A percentile compares a stretch with the other conserved stretches of the same genome.
These are phyloP conservation scores for Platerodrilus igneus DNA, from an alignment of 2,888 invertebrate genomes.

Conservation along the genomic window DNA sequence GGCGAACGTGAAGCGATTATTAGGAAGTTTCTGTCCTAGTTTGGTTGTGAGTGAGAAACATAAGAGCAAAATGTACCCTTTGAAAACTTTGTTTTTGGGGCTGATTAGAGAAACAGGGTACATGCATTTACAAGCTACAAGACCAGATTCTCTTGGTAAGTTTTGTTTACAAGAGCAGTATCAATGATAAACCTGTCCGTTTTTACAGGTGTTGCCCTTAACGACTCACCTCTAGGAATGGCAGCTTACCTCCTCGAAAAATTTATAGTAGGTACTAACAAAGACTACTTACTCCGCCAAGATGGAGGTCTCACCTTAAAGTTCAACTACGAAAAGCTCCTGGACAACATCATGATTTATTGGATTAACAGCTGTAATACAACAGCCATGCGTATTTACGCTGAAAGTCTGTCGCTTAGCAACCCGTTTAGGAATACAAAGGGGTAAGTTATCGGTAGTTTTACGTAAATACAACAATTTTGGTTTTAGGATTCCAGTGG, in stretches of 20 bases:
- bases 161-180: constrained; percentile 6
- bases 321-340: constrained; percentile 63
- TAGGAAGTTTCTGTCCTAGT: constrained; percentile 53
- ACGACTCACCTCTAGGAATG: constrained; percentile 72
- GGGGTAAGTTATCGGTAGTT: constrained; percentile 33
- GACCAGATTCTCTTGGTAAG: constrained; percentile 82
- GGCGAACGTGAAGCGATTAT: constrained; percentile 22
- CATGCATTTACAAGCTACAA: constrained; percentile 78
- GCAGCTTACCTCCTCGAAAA: constrained; percentile 85
- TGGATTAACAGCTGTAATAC: constrained; percentile 70
- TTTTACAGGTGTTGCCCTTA: constrained; percentile 57
- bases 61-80: constrained; percentile 52
- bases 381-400: constrained; percentile 69
- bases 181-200: too few species aligned
- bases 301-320: constrained; percentile 65
- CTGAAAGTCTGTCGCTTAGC: constrained; percentile 61
- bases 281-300: constrained; percentile 42
- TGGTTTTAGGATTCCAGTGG: constrained; percentile 57
- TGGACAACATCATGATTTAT: constrained; percentile 79
- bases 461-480: constrained; percentile 4
- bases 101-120: constrained; percentile 56
- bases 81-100: constrained; percentile 46
- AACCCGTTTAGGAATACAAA: too few species aligned
- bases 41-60: constrained; percentile 53
- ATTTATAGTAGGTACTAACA: constrained; percentile 68